Base-by-base conservation (phyloP, 2,797 vertebrate species). In the Pipistrellus pipistrellus region DNA sequence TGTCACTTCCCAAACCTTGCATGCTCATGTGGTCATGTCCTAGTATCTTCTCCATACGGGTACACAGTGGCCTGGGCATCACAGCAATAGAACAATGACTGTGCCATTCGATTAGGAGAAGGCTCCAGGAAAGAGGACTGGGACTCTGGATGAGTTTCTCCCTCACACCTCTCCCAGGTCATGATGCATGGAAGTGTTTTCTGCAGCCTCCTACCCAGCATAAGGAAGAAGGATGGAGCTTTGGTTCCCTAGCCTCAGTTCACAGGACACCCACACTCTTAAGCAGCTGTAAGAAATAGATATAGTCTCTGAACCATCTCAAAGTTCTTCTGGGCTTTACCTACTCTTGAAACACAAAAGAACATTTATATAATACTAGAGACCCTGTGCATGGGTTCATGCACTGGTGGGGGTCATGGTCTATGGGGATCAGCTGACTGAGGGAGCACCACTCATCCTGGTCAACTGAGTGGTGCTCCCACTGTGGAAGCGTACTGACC, bases 341-440 rank as follows among this genome's bases (percentile, higher is more conserved):
- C 68, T 75, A 48, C n/a, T 93, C 46, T 89, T 93, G 46, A 85
- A 93, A 85, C 75, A 80, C 27, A 93, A 80, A 71, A 81, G 30
- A 81, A 62, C 25, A 88, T 90, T 77, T 83, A 68, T 66, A 64
- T 46, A 88, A 71, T 82, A 13, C 59, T 44, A 44, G 44, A 44
- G 44, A 4, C 44, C 44, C 2, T 44, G 10, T 44, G 44, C 44
- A 44, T 44, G 44, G 44, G 44, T 44, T 44, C 44, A 44, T 44
- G 44, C 44, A 44, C 10, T 44, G 44, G 44, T 44, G 44, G 10
- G 10, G 44, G 44, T 44, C 44, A 44, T 44, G 44, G 44, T 44
- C 44, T 44, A 44, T 44, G 44, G 44, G 8, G 44, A 44, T 44
- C 44, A 11, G 44, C 44, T 44, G 8, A 11, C 44, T 44, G 44